Evolutionary conservation across 2,797 vertebrate species (phyloP), one percentile per base, ranked within the genome.

Genomic region (Coccyzus lansbergi): DNA sequence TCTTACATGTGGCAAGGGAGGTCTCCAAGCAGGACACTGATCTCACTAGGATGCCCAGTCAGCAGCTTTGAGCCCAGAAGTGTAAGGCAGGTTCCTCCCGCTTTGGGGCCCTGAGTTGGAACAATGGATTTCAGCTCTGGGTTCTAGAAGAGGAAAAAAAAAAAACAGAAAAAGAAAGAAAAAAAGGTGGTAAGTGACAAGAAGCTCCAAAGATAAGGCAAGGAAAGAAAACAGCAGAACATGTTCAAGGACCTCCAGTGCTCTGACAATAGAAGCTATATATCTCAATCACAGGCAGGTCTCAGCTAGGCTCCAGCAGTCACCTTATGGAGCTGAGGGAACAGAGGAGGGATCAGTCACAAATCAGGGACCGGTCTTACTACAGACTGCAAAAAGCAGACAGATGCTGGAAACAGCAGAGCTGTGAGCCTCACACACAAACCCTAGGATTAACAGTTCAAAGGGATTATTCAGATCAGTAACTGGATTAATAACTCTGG

Each of bases 1-100:
- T 86, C 99, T 99, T 97, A 99, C 99, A 99, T 98, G 85, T 91
- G 93, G 97, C 99, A 99, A 71, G 98, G 98, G 16, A 98, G 98
- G 65, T 98, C 98, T 91, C 99, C 99, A 58, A 99, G 97, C 26
- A 98, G 96, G 77, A 99, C 91, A 46, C 95, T 97, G 95, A 99
- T 98, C 93, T 99, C 98, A 59, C 96, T 97, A 40, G 98, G 96
- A 33, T 97, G 98, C 24, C 99, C 99, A 1, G 99, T 99, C 93
- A 98, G 97, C 74, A 99, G 98, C 93, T 98, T 98, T 46, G 97
- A 97, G 62, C 99, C 99, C 1, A 94, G 98, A 94, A 99, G 98
- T 6, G 98, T 99, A 46, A 99, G 97, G 51, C 93, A 95, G 10
- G 99, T 99, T 72, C 99, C 99, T 51, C 99, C 99, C 0, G 99